phyloP scores from a whole-genome alignment of 2,888 invertebrate species.

The Ferrisia virgata region DNA sequence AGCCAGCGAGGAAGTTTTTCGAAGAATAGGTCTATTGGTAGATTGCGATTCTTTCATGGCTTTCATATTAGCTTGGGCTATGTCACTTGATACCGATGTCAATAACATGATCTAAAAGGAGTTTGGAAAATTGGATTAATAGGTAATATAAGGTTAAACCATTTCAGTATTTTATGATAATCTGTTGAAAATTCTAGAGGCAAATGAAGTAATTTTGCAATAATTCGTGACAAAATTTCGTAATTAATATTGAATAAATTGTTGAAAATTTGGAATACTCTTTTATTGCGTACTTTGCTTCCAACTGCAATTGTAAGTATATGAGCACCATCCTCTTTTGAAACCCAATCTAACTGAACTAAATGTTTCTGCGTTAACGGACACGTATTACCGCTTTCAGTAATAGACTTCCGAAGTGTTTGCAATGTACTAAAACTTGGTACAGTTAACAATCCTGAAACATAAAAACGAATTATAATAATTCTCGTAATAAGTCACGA shows the following conservation, averaged over 20 bases:
- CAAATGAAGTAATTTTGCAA: too few relatives aligned
- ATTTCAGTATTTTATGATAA: too few relatives aligned
- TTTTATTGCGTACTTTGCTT: slow-evolving; percentile 60
- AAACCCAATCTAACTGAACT: slow-evolving; percentile 97
- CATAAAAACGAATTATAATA: neutral
- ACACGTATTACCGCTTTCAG: slow-evolving; percentile 87
- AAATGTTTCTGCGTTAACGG: slow-evolving; percentile 87
- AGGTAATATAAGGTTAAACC: too few relatives aligned
- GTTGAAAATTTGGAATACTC: too few relatives aligned
- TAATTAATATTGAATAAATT: too few relatives aligned
- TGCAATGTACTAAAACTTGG: slow-evolving; percentile 88
- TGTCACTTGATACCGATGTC: slow-evolving; percentile 88
- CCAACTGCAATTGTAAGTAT: slow-evolving; percentile 95
- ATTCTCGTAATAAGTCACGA: neutral
- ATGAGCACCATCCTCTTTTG: slow-evolving; percentile 97
- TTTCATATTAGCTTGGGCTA: slow-evolving; percentile 91
- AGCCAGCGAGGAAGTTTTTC: slow-evolving; percentile 87
- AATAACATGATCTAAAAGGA: slow-evolving; percentile 71
- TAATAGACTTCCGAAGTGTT: slow-evolving; percentile 79
- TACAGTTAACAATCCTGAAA: slow-evolving; percentile 69
- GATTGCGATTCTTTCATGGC: slow-evolving; percentile 84
- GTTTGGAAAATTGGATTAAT: neutral
- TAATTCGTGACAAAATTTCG: neutral
- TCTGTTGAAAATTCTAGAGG: too few relatives aligned
- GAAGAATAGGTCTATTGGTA: slow-evolving; percentile 76